Conservation (phyloP, 64 coral and sea anemone species). For the Acropora yongei region DNA sequence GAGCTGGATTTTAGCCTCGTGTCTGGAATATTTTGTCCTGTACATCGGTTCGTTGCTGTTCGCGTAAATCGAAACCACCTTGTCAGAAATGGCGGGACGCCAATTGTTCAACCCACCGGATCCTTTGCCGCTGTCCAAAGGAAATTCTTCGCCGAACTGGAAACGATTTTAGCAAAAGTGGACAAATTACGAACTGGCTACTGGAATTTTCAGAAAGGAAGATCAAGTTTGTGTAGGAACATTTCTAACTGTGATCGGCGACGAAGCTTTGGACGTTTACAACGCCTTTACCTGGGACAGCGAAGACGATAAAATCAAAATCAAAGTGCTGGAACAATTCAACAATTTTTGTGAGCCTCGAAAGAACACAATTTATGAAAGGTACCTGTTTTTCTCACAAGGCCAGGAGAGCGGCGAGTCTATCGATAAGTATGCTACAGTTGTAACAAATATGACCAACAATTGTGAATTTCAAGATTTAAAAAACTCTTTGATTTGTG, state of each 20-base stretch:
- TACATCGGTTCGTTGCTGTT: not conserved
- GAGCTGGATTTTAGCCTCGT: no score
- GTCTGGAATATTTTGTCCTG: no score
- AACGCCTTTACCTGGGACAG: not conserved
- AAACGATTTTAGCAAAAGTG: slow-evolving; percentile 27
- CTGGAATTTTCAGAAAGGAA: not conserved
- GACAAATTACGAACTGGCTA: not conserved
- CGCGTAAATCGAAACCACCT: not conserved
- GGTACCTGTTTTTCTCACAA: slow-evolving; percentile 16
- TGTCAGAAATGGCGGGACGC: slow-evolving; percentile 1
- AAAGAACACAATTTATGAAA: slow-evolving; percentile 10
- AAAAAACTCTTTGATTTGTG: slow-evolving; percentile 20
- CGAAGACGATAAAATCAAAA: not conserved
- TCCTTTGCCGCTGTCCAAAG: not conserved
- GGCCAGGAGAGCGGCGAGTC: not conserved
- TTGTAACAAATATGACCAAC: not conserved
- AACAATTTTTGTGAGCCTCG: not conserved
- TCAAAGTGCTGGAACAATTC: not conserved
- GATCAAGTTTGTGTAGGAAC: not conserved
- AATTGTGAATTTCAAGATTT: slow-evolving; percentile 49
- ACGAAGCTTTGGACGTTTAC: not conserved
- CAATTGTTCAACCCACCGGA: not conserved
- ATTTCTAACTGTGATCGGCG: not conserved
- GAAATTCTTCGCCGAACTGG: not conserved
- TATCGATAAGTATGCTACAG: not conserved